These are phyloP conservation scores for Tenthredo amoena DNA, from an alignment of 2,888 invertebrate species.

Conservation along the genomic window DNA sequence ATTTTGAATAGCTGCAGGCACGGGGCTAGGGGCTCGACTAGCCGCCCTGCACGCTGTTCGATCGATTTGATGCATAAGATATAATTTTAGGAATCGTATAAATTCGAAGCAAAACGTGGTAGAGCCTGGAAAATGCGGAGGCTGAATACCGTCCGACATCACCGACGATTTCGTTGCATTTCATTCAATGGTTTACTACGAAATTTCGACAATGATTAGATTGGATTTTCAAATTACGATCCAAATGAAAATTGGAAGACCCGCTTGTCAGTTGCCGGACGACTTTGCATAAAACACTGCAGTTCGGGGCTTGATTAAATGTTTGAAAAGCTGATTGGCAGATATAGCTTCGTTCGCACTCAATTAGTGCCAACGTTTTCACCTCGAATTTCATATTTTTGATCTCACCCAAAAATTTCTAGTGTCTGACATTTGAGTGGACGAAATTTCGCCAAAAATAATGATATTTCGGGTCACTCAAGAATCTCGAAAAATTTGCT, in stretches of 20 bases:
- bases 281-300: background rate
- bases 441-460: too few relatives aligned
- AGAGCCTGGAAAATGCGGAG: background rate
- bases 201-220: background rate
- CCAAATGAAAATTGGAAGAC: background rate
- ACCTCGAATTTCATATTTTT: too few relatives aligned
- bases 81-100: slow-evolving; percentile 18
- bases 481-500: too few relatives aligned
- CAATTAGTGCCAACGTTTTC: too few relatives aligned
- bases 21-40: background rate
- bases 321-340: too few relatives aligned
- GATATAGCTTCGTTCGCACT: too few relatives aligned
- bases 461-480: too few relatives aligned
- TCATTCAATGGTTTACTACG: background rate
- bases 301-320: background rate
- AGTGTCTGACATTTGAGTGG: too few relatives aligned
- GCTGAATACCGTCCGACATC: background rate
- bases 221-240: background rate
- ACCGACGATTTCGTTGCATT: background rate
- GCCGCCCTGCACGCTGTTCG: background rate
- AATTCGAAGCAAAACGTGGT: background rate
- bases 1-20: slow-evolving; percentile 21
- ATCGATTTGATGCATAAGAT: slow-evolving; percentile 26
- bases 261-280: background rate
- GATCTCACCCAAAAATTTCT: too few relatives aligned